Evolutionary conservation across 2,797 vertebrate species (phyloP), one percentile per base, ranked within the genome.

Genomic region (Enteromius unitaeniatus): DNA sequence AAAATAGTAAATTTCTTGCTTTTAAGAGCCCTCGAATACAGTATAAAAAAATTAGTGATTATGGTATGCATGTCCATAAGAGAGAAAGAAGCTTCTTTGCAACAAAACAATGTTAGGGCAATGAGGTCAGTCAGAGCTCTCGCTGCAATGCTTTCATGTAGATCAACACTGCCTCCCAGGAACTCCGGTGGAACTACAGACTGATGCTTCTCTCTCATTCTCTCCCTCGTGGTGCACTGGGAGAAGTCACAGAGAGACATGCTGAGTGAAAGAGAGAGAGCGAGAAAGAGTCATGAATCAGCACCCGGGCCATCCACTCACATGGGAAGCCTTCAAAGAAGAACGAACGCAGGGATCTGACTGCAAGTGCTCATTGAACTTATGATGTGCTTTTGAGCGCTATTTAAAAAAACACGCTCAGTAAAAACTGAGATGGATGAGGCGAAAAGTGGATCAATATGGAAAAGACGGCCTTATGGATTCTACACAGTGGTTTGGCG

Each of bases 101-200:
- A 55, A 13, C 26, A 28, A 34, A 53, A 34, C 11, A 11, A 23
- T 62, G n/a, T 78, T 47, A 78, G 9, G 3, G 37, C n/a, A 65
- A 34, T 65, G 11, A 78, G 19, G 3, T 49, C 78, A 79, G 11
- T 64, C 40, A 26, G 19, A 11, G 40, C 23, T 21, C 40, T 64
- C 58, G 23, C 26, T 23, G 3, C 11, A 37, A 21, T 51, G 65
- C 11, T 49, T 47, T 47, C 68, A 81, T 60, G 31, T 23, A 88
- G 88, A 88, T 85, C 92, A 93, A 91, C 89, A 93, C 88, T 90
- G 92, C 91, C 91, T 91, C 92, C 91, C 86, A 85, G 74, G 92
- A 90, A 84, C 85, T 88, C 53, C 84, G 19, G 82, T 47, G 73
- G 85, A 86, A 86, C 79, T 90, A 84, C 89, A 89, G 72, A 60